Base-by-base conservation (phyloP, 2,113 vertebrate species). In the Ceyx margarethae region DNA sequence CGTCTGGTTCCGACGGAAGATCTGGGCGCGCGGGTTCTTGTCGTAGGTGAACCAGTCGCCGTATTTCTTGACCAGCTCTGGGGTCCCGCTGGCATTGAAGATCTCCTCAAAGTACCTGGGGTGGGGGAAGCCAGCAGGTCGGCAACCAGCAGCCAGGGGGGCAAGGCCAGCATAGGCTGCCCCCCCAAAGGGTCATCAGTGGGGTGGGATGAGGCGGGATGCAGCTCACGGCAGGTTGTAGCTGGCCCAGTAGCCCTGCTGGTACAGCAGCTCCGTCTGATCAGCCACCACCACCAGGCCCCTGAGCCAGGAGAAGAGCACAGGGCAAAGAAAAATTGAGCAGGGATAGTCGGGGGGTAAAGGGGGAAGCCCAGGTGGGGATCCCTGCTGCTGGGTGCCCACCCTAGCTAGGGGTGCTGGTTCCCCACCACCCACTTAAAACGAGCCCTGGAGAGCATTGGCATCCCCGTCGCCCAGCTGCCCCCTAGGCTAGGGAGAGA, bases 231-330 rank as follows among this genome's bases (percentile, higher is more conserved):
- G 99, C 60, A 99, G 97, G 66, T 99, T 99, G 97, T 98, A 99
- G 97, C 99, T 99, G 85, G 99, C 98, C 99, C 99, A 99, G 95
- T 99, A 99, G 17, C 98, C 97, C 25, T 96, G 98, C 90, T 97
- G 73, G 77, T 98, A 97, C 58, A 99, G 97, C 51, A 98, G 98
- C 7, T 97, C 71, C 1, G 98, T 98, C 97, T 95, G 97, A 95
- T 99, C 99, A 0, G 93, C 91, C 13, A 79, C 95, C 76, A 98
- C 50, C 87, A 98, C 91, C 78, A 98, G 82, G 48, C 99, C 97
- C 81, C 98, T 98, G 96, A 0, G 11, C 18, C 2, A 2, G 9
- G 19, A 93, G 16, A 14, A 84, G 53, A 60, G 10, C 3, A 15
- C 18, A 22, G 0, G 1, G 50, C 2, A 15, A 48, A 79, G 16